Percentiles rank a stretch among this genome's conserved stretches.
Evolutionary conservation across 2,888 invertebrate species (phyloP).

Genomic region (Ochlodes sylvanus): DNA sequence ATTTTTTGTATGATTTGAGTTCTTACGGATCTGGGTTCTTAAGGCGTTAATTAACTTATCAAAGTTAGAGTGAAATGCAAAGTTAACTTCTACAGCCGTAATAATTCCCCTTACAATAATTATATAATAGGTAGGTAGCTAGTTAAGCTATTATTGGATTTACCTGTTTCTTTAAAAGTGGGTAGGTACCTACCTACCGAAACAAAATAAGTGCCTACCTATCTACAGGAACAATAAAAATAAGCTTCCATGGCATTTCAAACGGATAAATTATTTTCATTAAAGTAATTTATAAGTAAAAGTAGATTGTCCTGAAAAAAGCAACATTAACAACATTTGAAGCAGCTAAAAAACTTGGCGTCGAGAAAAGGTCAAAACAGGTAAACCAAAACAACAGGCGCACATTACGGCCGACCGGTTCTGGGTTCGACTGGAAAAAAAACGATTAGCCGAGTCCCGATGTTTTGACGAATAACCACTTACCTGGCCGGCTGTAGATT

Average conservation of each 20-base stretch:
- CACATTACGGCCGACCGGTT: conserved; percentile 29
- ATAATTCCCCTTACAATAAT: no score
- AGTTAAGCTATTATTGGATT: no score
- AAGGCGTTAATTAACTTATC: no score
- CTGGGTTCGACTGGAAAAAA: conserved; percentile 21
- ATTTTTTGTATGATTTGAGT: no score
- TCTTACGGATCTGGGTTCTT: no score
- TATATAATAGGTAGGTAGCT: no score
- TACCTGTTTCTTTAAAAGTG: no score
- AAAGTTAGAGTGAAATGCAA: no score
- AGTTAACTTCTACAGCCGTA: no score
- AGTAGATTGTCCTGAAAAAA: background rate
- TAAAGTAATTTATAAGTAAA: conserved; percentile 15
- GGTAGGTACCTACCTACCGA: no score
- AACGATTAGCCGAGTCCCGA: conserved; percentile 26
- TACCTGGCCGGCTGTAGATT: conserved; percentile 1
- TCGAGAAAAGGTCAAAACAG: conserved; percentile 29
- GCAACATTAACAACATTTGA: conserved; percentile 9
- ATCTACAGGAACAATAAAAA: background rate
- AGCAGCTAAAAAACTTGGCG: conserved; percentile 15
- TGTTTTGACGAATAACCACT: conserved; percentile 33
- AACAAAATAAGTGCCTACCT: no score
- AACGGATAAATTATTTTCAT: conserved; percentile 15
- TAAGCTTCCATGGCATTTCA: background rate
- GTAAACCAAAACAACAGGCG: conserved; percentile 29